These are phyloP conservation scores for Leptura quadrifasciata DNA, from an alignment of 2,888 invertebrate genomes.

Conservation along the genomic window DNA sequence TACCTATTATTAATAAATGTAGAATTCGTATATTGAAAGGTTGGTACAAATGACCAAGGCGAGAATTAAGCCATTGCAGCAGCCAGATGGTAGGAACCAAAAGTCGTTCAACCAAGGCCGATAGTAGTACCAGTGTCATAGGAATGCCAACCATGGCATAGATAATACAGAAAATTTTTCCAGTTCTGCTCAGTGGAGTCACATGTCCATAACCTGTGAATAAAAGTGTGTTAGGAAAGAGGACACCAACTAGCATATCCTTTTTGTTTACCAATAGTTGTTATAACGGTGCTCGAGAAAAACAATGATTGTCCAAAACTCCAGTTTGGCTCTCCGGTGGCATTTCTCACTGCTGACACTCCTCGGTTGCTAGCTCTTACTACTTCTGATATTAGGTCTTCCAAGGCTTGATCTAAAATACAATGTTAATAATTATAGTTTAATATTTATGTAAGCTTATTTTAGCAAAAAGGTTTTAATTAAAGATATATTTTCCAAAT, in stretches of 20 bases:
- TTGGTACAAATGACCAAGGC: conserved; percentile 83
- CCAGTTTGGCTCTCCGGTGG: conserved; percentile 89
- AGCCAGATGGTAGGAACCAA: conserved; percentile 84
- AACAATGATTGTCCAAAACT: conserved; percentile 92
- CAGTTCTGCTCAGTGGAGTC: conserved; percentile 88
- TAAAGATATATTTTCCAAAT: background rate
- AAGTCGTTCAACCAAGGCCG: conserved; percentile 88
- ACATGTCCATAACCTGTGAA: conserved; percentile 90
- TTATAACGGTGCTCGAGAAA: conserved; percentile 91
- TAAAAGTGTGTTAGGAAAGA: conserved; percentile 39
- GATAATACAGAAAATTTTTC: conserved; percentile 91
- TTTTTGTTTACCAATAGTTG: conserved; percentile 84
- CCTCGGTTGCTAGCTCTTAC: conserved; percentile 86
- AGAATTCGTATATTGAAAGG: conserved; percentile 86
- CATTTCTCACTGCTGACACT: conserved; percentile 85
- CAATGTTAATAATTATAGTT: background rate
- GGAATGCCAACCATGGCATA: conserved; percentile 92
- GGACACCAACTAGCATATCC: background rate
- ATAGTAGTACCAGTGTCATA: conserved; percentile 87
- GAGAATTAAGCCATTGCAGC: conserved; percentile 81
- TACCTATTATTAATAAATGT: conserved; percentile 83
- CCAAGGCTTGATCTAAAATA: conserved; percentile 83
- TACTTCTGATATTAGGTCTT: conserved; percentile 82
- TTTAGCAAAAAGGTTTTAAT: too few relatives aligned
- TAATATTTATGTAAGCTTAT: too few relatives aligned